phyloP scores from a whole-genome alignment of 1,140 invertebrate genomes.

The Sinella curviseta region DNA sequence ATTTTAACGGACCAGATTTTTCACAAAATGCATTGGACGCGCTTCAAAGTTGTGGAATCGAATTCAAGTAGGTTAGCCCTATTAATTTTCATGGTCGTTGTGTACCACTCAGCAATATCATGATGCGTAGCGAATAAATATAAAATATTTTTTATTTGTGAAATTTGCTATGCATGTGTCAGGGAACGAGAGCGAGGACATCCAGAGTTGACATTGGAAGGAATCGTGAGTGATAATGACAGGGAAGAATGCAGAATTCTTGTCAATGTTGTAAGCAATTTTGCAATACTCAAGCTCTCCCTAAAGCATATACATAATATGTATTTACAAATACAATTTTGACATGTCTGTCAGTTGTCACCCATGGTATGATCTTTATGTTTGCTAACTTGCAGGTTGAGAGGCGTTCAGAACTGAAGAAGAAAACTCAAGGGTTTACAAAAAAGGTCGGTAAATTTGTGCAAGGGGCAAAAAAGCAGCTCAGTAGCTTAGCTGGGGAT shows the following conservation, averaged over 20 bases:
- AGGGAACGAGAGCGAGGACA: constrained; percentile 1
- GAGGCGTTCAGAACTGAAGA: neutral
- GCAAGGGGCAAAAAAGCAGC: neutral
- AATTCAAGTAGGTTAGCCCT: neutral
- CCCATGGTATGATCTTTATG: too few relatives aligned
- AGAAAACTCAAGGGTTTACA: neutral
- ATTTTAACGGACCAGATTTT: neutral
- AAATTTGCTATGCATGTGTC: neutral
- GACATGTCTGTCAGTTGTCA: too few relatives aligned
- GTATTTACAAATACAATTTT: too few relatives aligned
- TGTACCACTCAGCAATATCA: too few relatives aligned
- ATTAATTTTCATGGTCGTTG: too few relatives aligned
- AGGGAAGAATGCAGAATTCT: neutral
- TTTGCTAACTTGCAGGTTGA: neutral
- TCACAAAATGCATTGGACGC: neutral
- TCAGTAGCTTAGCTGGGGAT: neutral
- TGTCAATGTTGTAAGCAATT: constrained; percentile 6
- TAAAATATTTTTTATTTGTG: constrained; percentile 11
- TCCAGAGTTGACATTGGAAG: neutral
- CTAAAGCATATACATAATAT: too few relatives aligned
- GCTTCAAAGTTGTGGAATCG: neutral
- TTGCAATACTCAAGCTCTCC: too few relatives aligned
- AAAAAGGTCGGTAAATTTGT: neutral
- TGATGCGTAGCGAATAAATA: neutral
- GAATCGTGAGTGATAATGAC: neutral